phyloP scores from a whole-genome alignment of 2,797 vertebrate genomes.

The Microchirus variegatus region DNA sequence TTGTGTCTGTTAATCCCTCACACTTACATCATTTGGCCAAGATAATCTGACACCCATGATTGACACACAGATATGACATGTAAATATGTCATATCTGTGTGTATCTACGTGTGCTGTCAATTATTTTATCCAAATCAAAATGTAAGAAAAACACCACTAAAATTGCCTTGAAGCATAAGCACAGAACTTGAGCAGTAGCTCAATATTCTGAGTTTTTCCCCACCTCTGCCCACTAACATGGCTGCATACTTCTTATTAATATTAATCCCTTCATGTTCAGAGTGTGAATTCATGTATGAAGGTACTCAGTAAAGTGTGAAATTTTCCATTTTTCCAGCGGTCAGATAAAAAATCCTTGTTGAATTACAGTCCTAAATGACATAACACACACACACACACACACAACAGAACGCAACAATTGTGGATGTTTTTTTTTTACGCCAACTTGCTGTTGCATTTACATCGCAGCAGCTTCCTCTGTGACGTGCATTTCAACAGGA shows the following conservation, averaged over 20 bases:
- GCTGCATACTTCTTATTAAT: slow-evolving; percentile 31
- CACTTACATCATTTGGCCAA: too few relatives aligned
- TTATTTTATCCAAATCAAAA: too few relatives aligned
- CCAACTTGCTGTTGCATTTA: slow-evolving; percentile 38
- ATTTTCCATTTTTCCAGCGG: slow-evolving; percentile 43
- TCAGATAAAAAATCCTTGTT: slow-evolving; percentile 38
- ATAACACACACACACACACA: slow-evolving; percentile 19
- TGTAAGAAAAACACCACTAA: too few relatives aligned
- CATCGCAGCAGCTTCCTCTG: slow-evolving; percentile 30
- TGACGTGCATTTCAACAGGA: slow-evolving; percentile 42
- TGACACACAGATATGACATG: too few relatives aligned
- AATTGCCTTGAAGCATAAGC: too few relatives aligned
- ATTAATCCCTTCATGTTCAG: slow-evolving; percentile 29
- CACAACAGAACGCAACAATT: slow-evolving; percentile 18
- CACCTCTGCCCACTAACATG: neutral
- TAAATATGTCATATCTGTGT: too few relatives aligned
- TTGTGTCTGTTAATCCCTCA: too few relatives aligned
- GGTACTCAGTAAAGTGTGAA: slow-evolving; percentile 32
- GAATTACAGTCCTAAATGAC: slow-evolving; percentile 29
- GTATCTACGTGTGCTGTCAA: too few relatives aligned
- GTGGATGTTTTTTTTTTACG: slow-evolving; percentile 3
- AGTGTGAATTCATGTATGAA: slow-evolving; percentile 39
- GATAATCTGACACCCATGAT: too few relatives aligned
- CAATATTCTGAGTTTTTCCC: neutral
- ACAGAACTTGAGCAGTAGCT: neutral